A percentile compares a stretch with the other conserved stretches of the same genome.
These are phyloP conservation scores for Limnephilus rhombicus DNA, from an alignment of 2,888 invertebrate genomes.

Conservation along the genomic window DNA sequence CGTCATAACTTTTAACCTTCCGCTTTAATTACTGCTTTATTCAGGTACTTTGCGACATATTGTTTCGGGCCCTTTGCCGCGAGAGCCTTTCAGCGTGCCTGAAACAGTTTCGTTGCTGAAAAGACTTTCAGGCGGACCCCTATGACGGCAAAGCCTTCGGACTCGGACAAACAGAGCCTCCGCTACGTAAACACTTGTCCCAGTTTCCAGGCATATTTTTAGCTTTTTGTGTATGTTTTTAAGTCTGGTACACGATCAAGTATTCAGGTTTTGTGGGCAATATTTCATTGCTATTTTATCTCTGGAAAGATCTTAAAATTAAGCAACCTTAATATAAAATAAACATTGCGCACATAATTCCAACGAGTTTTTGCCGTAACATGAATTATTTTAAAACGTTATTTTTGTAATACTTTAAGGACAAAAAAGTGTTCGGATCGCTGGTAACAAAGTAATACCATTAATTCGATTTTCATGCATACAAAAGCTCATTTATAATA, in stretches of 20 bases:
- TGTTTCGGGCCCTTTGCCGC: slow-evolving; percentile 15
- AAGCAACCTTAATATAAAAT: background rate
- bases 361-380: background rate
- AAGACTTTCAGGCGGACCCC: background rate
- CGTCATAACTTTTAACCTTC: slow-evolving; percentile 11
- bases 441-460: background rate
- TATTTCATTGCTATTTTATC: background rate
- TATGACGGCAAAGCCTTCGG: background rate
- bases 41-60: slow-evolving; percentile 31
- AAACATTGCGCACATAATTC: background rate
- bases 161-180: background rate
- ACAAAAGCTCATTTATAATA: too few species aligned
- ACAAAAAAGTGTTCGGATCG: background rate
- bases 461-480: background rate
- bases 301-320: background rate
- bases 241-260: background rate
- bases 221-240: background rate
- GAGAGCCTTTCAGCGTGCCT: background rate
- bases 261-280: background rate
- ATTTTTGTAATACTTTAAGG: background rate
- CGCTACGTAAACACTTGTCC: background rate
- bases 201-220: background rate
- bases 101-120: slow-evolving; percentile 3
- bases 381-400: background rate
- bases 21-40: slow-evolving; percentile 27